These are phyloP conservation scores for Ceriagrion tenellum DNA, from an alignment of 2,888 invertebrate genomes.

Conservation along the genomic window DNA sequence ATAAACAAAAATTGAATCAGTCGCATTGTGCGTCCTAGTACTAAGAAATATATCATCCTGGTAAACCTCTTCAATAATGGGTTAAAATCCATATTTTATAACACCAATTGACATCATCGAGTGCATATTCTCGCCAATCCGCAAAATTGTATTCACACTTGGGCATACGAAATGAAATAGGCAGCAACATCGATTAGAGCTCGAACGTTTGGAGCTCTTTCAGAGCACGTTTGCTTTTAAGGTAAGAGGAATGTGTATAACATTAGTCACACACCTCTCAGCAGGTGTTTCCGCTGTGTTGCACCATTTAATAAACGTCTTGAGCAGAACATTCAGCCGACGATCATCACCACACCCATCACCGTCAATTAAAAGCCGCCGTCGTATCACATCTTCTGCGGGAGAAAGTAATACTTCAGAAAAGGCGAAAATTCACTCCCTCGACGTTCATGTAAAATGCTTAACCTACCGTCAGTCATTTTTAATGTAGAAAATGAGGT, in stretches of 20 bases:
- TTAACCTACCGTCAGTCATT: conserved; percentile 46
- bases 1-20: too few species aligned
- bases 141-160: background rate
- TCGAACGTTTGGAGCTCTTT: too few species aligned
- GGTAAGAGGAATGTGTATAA: background rate
- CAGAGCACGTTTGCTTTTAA: too few species aligned
- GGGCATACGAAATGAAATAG: too few species aligned
- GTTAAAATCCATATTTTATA: too few species aligned
- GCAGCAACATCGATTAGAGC: too few species aligned
- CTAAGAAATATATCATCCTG: too few species aligned
- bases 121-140: too few species aligned
- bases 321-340: conserved; percentile 90
- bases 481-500: background rate
- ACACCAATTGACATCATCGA: too few species aligned
- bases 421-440: conserved; percentile 33
- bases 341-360: conserved; percentile 98
- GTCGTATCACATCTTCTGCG: conserved; percentile 95
- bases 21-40: too few species aligned
- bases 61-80: too few species aligned
- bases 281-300: conserved; percentile 83
- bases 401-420: conserved; percentile 72
- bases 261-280: conserved; percentile 80
- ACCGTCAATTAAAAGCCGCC: conserved; percentile 95
- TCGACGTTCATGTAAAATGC: background rate
- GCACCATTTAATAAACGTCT: conserved; percentile 91